Evolutionary conservation across 2,888 invertebrate species (phyloP).

Genomic region (Cephus rjabovi): DNA sequence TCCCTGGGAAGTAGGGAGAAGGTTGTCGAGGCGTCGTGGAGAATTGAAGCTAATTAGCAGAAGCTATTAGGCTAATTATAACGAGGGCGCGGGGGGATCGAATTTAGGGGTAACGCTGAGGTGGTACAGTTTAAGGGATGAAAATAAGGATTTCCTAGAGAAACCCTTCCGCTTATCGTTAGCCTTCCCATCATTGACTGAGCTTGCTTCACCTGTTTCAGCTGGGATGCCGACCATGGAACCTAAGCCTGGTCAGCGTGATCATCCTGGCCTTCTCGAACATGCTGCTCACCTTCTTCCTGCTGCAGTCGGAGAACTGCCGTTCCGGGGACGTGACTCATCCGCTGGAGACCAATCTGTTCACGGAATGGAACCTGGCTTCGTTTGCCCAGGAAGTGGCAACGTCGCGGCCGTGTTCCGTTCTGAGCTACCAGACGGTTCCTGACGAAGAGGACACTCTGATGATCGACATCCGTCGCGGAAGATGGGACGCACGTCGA

Average conservation of each 20-base stretch:
- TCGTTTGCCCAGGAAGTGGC: neutral
- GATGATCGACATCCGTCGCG: slow-evolving; percentile 75
- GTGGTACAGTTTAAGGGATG: neutral
- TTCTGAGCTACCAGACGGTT: slow-evolving; percentile 37
- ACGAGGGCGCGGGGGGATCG: slow-evolving; percentile 8
- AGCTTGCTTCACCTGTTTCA: slow-evolving; percentile 37
- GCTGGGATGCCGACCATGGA: slow-evolving; percentile 76
- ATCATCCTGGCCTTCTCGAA: slow-evolving; percentile 76
- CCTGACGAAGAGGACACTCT: slow-evolving; percentile 49
- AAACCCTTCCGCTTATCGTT: neutral
- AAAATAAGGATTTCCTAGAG: neutral
- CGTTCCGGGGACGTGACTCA: slow-evolving; percentile 21
- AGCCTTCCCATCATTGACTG: neutral
- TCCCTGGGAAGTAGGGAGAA: neutral
- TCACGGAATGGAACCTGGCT: slow-evolving; percentile 26
- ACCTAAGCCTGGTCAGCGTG: slow-evolving; percentile 75
- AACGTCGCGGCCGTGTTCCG: slow-evolving; percentile 27
- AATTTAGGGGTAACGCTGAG: slow-evolving; percentile 5
- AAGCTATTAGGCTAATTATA: slow-evolving; percentile 29
- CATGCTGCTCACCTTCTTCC: slow-evolving; percentile 71
- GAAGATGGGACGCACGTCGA: slow-evolving; percentile 80
- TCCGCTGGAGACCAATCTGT: slow-evolving; percentile 46
- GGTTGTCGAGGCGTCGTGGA: neutral
- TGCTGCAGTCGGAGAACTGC: slow-evolving; percentile 70
- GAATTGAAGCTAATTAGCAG: neutral